These are phyloP conservation scores for Ranitomeya imitator DNA, from an alignment of 2,113 vertebrate species.

Conservation along the genomic window DNA sequence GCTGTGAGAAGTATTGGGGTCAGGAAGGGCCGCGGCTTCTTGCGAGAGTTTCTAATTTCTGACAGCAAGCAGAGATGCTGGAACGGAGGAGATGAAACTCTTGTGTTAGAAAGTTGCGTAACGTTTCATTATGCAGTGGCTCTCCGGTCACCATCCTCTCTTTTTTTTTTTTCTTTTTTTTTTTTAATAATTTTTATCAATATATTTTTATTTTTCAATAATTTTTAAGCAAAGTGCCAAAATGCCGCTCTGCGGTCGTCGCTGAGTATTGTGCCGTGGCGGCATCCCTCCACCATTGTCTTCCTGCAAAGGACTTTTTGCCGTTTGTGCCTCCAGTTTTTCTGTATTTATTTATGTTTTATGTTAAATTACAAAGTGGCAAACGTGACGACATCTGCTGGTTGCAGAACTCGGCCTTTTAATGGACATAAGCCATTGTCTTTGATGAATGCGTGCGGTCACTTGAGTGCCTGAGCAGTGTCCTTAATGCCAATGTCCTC, in stretches of 20 bases:
- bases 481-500: not conserved
- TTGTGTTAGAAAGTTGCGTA: not conserved
- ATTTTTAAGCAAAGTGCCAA: constrained; percentile 31
- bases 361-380: not conserved
- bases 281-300: not conserved
- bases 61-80: not conserved
- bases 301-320: not conserved
- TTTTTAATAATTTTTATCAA: not conserved
- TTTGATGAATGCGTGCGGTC: not conserved
- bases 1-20: not conserved
- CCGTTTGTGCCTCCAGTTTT: not conserved
- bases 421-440: not conserved
- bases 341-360: not conserved
- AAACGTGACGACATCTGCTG: not conserved
- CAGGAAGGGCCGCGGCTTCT: not conserved
- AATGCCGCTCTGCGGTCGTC: not conserved
- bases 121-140: not conserved
- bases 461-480: constrained; percentile 26
- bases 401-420: not conserved
- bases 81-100: not conserved
- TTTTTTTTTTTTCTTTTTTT: not conserved
- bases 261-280: not conserved
- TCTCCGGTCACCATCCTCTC: not conserved
- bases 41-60: not conserved
- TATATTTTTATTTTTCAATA: not conserved